Conservation (phyloP, 2,888 invertebrate species). For the Isoperla grammatica region DNA sequence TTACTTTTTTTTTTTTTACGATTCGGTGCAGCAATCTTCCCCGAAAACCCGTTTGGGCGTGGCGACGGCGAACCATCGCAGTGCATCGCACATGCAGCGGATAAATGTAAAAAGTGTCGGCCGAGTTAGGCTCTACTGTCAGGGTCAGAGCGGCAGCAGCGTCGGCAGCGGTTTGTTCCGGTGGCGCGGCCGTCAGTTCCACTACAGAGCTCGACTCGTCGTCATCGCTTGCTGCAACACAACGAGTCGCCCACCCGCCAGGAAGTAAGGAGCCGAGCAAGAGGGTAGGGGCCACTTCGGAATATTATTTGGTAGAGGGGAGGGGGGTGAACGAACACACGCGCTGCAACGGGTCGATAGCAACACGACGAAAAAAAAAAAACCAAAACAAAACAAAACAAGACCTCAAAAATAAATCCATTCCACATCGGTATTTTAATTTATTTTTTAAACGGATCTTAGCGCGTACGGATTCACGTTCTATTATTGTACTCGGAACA, state of each 20-base stretch:
- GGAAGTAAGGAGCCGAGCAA: neutral
- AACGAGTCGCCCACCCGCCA: neutral
- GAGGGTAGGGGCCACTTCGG: constrained; percentile 12
- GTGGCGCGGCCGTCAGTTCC: neutral
- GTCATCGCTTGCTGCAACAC: neutral
- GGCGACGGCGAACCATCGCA: constrained; percentile 15
- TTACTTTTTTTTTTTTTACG: constrained; percentile 6
- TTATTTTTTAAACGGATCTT: too few relatives aligned
- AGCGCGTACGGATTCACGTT: too few relatives aligned
- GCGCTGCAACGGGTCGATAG: neutral
- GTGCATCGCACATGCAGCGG: neutral
- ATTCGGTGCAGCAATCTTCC: constrained; percentile 14
- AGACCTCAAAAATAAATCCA: too few relatives aligned
- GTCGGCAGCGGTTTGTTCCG: neutral
- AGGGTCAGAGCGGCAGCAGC: constrained; percentile 1
- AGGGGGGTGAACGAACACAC: neutral
- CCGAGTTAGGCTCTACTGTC: neutral
- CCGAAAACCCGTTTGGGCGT: constrained; percentile 27
- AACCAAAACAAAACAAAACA: neutral
- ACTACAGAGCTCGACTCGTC: neutral
- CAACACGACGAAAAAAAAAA: neutral
- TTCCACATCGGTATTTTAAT: too few relatives aligned
- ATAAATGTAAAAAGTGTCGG: neutral
- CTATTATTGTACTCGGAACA: too few relatives aligned
- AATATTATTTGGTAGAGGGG: constrained; percentile 17